These are phyloP conservation scores for Parazoanthus atlanticus DNA, from an alignment of 92 coral and sea anemone genomes.

Conservation along the genomic window DNA sequence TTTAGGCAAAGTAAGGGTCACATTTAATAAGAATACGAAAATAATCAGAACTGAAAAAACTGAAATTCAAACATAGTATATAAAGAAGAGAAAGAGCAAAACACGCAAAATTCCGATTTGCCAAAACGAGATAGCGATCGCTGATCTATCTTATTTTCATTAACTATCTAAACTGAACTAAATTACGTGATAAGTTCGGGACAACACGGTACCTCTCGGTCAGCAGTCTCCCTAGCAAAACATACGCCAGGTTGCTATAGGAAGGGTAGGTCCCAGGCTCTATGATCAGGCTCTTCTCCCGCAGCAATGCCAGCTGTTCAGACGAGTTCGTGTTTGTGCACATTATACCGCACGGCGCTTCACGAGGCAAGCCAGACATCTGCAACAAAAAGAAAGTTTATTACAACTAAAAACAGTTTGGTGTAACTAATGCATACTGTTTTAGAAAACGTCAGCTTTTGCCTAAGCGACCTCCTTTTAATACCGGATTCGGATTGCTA, in stretches of 20 bases:
- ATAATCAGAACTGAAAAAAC: no score
- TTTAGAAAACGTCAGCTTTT: not conserved
- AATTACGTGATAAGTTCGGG: no score
- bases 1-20: no score
- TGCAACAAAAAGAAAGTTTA: not conserved
- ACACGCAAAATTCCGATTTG: no score
- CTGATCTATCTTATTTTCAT: no score
- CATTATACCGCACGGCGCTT: not conserved
- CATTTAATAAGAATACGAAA: no score
- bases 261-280: constrained; percentile 45
- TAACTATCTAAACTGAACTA: no score
- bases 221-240: constrained; percentile 70
- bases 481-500: no score
- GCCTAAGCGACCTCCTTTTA: not conserved
- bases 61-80: no score
- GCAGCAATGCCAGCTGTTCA: constrained; percentile 57
- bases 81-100: no score
- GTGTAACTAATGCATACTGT: not conserved
- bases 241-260: constrained; percentile 79
- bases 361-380: constrained; percentile 66
- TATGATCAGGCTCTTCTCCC: constrained; percentile 46
- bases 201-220: constrained; percentile 46
- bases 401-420: not conserved
- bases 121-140: no score
- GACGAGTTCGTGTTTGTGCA: constrained; percentile 51